Conservation (phyloP, 30 jellyfish, hydroid and myxozoan species). For the Pelagia noctiluca region DNA sequence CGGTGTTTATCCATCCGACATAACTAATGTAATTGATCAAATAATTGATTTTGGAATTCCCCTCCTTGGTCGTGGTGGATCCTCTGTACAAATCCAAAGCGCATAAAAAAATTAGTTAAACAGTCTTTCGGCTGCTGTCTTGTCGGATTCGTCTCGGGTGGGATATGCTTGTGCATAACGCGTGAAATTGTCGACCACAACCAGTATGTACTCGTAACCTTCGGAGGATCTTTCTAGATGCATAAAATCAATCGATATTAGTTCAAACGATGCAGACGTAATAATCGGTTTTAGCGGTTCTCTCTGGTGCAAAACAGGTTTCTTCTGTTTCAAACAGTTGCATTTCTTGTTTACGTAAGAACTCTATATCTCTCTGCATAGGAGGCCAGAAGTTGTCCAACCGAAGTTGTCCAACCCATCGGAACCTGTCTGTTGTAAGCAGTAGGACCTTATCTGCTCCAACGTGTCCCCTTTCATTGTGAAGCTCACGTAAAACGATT, state of each 20-base stretch:
- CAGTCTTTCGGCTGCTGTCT: conserved; percentile 5
- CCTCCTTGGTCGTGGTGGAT: too few relatives aligned
- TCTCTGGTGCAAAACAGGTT: background rate
- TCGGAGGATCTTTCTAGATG: conserved; percentile 14
- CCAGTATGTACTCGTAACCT: conserved; percentile 26
- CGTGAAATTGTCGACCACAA: conserved; percentile 10
- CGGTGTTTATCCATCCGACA: conserved; percentile 17
- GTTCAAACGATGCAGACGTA: background rate
- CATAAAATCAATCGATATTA: conserved; percentile 6
- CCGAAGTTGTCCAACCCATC: too few relatives aligned
- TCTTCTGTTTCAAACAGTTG: background rate
- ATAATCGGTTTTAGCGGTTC: conserved; percentile 3
- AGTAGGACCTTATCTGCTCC: conserved; percentile 6
- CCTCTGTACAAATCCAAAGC: conserved; percentile 7
- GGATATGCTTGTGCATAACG: conserved; percentile 17
- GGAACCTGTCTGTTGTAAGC: background rate
- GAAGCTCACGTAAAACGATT: background rate
- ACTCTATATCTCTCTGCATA: conserved; percentile 13
- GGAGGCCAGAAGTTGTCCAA: conserved; percentile 51
- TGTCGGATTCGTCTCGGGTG: conserved; percentile 11
- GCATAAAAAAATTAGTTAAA: conserved; percentile 1
- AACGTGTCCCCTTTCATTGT: conserved; percentile 11
- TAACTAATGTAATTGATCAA: background rate
- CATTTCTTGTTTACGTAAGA: background rate
- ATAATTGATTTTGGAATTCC: conserved; percentile 16